Conservation (phyloP, 1,140 invertebrate species). For the Sycophaga agraensis region DNA sequence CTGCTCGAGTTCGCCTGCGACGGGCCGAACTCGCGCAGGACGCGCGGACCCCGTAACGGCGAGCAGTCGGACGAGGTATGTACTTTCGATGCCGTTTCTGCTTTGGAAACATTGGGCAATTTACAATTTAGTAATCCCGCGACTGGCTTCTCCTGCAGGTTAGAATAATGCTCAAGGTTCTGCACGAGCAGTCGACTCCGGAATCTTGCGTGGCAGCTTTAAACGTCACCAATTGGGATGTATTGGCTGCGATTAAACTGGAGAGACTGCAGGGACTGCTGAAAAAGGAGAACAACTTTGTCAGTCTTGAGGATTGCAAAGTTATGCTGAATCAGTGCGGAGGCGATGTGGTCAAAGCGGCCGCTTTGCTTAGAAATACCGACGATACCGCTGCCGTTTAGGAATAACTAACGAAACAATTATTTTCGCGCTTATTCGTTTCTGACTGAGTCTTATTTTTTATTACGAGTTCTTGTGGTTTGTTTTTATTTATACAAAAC, state of each 20-base stretch:
- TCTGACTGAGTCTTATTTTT: too few relatives aligned
- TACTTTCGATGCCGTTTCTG: too few relatives aligned
- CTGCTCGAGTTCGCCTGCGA: constrained; percentile 86
- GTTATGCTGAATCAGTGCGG: constrained; percentile 50
- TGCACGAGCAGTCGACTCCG: constrained; percentile 77
- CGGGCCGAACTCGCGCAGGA: constrained; percentile 67
- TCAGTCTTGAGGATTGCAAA: constrained; percentile 51
- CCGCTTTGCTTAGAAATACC: constrained; percentile 46
- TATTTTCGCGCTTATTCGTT: too few relatives aligned
- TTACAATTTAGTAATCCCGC: too few relatives aligned
- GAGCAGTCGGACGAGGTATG: constrained; percentile 86
- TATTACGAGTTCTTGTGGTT: too few relatives aligned
- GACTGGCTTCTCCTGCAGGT: too few relatives aligned
- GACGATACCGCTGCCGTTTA: constrained; percentile 53
- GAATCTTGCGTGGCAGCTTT: constrained; percentile 80
- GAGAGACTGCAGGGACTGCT: constrained; percentile 72
- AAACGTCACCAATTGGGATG: constrained; percentile 84
- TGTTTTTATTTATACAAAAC: too few relatives aligned
- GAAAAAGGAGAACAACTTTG: constrained; percentile 52
- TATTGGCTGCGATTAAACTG: constrained; percentile 86
- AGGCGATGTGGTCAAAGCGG: constrained; percentile 53
- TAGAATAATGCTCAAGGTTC: constrained; percentile 84
- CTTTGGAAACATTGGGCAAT: too few relatives aligned
- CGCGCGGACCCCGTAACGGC: constrained; percentile 74
- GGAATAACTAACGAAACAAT: too few relatives aligned